phyloP scores from a whole-genome alignment of 2,113 vertebrate species.

The Syngnathoides biaculeatus region DNA sequence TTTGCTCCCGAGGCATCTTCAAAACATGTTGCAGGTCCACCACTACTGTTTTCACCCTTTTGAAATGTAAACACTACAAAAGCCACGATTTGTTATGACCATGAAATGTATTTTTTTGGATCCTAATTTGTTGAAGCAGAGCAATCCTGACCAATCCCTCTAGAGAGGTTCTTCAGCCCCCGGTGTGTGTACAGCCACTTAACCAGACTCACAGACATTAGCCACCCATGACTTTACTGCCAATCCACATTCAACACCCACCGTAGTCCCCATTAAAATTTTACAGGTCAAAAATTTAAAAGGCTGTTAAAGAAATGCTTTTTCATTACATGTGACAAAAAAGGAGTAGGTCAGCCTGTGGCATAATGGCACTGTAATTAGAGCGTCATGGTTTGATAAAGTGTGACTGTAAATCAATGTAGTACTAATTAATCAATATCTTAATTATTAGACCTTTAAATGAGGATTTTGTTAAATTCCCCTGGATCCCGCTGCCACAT shows the following conservation, averaged over 20 bases:
- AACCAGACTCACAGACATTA: conserved; percentile 86
- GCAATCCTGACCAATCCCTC: conserved; percentile 70
- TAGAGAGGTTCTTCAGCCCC: conserved; percentile 70
- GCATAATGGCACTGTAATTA: conserved; percentile 92
- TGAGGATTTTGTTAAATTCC: conserved; percentile 93
- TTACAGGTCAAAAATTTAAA: conserved; percentile 99
- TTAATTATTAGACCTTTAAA: conserved; percentile 99
- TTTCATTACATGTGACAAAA: conserved; percentile 92
- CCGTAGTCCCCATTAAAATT: conserved; percentile 96
- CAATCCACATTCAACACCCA: conserved; percentile 86
- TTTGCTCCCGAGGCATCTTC: conserved; percentile 64
- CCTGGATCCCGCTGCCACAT: conserved; percentile 77
- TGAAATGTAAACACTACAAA: conserved; percentile 37
- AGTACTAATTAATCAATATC: conserved; percentile 99
- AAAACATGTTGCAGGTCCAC: conserved; percentile 55
- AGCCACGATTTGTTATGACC: conserved; percentile 45
- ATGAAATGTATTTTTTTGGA: background rate
- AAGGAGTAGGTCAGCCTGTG: conserved; percentile 85
- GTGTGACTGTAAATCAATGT: conserved; percentile 98
- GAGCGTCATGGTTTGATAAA: conserved; percentile 91
- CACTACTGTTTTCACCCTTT: conserved; percentile 49
- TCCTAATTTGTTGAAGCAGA: conserved; percentile 60
- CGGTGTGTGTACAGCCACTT: conserved; percentile 82
- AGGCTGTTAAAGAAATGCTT: conserved; percentile 94
- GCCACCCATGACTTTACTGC: conserved; percentile 88